phyloP scores from a whole-genome alignment of 2,797 vertebrate genomes.

The Chromobotia macracanthus region DNA sequence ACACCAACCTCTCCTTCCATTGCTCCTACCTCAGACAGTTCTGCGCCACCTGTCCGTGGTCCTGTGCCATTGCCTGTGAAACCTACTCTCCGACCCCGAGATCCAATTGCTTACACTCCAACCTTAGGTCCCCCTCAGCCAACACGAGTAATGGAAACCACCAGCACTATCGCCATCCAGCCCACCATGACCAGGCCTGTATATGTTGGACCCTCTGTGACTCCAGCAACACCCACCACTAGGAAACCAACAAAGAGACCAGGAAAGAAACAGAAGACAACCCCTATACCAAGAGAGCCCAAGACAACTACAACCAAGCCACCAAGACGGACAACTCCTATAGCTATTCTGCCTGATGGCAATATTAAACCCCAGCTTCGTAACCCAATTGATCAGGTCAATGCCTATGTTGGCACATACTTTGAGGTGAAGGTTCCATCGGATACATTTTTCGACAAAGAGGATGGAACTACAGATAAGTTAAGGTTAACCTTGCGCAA shows the following conservation, averaged over 20 bases:
- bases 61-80: slow-evolving; percentile 90
- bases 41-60: slow-evolving; percentile 86
- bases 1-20: slow-evolving; percentile 93
- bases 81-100: slow-evolving; percentile 89
- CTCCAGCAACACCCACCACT: slow-evolving; percentile 86
- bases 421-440: slow-evolving; percentile 97
- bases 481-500: slow-evolving; percentile 90
- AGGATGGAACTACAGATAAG: slow-evolving; percentile 96
- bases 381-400: slow-evolving; percentile 93
- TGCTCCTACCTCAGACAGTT: slow-evolving; percentile 87
- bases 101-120: slow-evolving; percentile 91
- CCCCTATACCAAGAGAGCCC: slow-evolving; percentile 83
- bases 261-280: slow-evolving; percentile 75
- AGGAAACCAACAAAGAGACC: slow-evolving; percentile 84
- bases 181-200: slow-evolving; percentile 88
- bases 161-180: slow-evolving; percentile 82
- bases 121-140: slow-evolving; percentile 89
- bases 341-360: slow-evolving; percentile 74
- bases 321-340: slow-evolving; percentile 81
- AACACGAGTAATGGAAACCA: slow-evolving; percentile 86
- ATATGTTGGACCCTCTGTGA: slow-evolving; percentile 85
- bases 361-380: slow-evolving; percentile 87
- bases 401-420: slow-evolving; percentile 93
- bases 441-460: slow-evolving; percentile 92
- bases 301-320: slow-evolving; percentile 83